Base-by-base conservation (phyloP, 2,797 vertebrate species). In the Gadopsis marmoratus region DNA sequence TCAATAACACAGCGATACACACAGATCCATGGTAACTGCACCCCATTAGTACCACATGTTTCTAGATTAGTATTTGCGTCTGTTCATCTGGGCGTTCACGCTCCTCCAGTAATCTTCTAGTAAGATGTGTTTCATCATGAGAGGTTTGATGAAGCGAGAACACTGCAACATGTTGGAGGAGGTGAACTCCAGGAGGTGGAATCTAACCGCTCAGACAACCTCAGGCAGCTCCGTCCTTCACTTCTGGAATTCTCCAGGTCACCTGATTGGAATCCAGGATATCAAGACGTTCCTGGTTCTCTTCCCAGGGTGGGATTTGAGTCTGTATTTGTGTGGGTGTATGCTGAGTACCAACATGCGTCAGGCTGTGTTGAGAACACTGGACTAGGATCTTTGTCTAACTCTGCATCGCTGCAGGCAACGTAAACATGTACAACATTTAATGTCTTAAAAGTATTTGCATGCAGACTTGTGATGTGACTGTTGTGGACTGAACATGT, bases 241-340 rank as follows among this genome's bases (percentile, higher is more conserved):
- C 65, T 61, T 17, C n/a, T 11, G 41, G 23, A 50, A 68, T 35
- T 26, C 58, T 65, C 21, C 26, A 2, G 39, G 53, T 76, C 74
- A 78, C 63, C 54, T 78, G 76, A 71, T 35, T 50, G 39, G 65
- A 79, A 79, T 60, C 60, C 71, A 62, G 80, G 71, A 71, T 81
- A 59, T 71, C 65, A 78, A 58, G 35, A 29, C 60, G 65, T 85
- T 81, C n/a, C 60, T 76, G 63, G n/a, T 71, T 62, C 37, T 79
- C 41, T n/a, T 73, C 12, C 76, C n/a, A 47, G 56, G 19, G 55
- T 62, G 55, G 21, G 37, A n/a, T 35, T 55, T 67, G 33, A 73
- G 29, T 41, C 63, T 61, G 51, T 67, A 29, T 69, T n/a, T 74
- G 53, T 45, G 58, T 76, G 67, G 67, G 33, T 45, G 21, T 62